These are phyloP conservation scores for Gerosis bhagava DNA, from an alignment of 2,888 invertebrate species.

Conservation along the genomic window DNA sequence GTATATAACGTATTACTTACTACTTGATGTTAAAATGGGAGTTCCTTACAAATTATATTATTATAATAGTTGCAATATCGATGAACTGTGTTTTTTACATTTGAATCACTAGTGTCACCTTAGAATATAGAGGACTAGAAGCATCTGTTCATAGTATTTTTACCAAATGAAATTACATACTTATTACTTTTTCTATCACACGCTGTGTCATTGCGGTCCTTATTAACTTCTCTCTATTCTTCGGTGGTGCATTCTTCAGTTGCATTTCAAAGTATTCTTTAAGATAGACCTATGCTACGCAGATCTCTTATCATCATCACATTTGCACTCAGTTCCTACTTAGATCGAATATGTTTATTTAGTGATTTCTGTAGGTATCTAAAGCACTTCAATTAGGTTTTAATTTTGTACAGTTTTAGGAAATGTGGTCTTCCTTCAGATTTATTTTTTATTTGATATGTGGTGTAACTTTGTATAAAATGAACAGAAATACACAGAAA, in stretches of 20 bases:
- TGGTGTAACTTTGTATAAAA: not conserved
- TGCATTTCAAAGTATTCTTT: conserved; percentile 69
- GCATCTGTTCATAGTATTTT: too few species aligned
- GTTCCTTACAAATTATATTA: conserved; percentile 49
- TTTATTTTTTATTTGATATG: conserved; percentile 26
- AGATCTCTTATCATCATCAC: conserved; percentile 74
- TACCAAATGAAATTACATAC: too few species aligned
- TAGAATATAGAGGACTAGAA: conserved; percentile 21
- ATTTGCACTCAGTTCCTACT: conserved; percentile 79
- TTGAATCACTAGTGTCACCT: conserved; percentile 24
- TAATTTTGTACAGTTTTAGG: conserved; percentile 42
- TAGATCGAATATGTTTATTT: conserved; percentile 70
- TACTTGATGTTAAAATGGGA: conserved; percentile 34
- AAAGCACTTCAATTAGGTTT: conserved; percentile 42
- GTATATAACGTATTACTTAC: too few species aligned
- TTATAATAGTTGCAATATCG: conserved; percentile 36
- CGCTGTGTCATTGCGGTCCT: too few species aligned
- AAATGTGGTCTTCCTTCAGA: conserved; percentile 65
- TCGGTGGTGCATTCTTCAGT: conserved; percentile 46
- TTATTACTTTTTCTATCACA: too few species aligned
- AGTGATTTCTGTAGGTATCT: conserved; percentile 57
- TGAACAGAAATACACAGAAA: too few species aligned
- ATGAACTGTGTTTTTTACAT: conserved; percentile 32
- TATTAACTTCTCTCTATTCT: conserved; percentile 19
- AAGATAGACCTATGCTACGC: conserved; percentile 48